Conservation (phyloP, 35 echinoderm and acorn worm species). For the Lytechinus variegatus region DNA sequence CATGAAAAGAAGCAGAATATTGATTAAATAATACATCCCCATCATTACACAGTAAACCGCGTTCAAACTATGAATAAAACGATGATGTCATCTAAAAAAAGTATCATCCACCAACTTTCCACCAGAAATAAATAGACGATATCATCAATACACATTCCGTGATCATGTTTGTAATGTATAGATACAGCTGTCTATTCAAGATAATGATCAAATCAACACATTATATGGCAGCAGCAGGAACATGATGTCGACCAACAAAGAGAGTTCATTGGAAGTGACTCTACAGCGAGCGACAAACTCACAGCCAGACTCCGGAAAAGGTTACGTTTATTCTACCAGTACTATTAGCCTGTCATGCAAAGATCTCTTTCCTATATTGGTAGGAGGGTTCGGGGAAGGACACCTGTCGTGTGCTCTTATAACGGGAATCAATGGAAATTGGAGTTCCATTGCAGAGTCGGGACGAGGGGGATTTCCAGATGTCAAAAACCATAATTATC, state of each 20-base stretch:
- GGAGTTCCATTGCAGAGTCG: too few relatives aligned
- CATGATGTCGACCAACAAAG: not conserved
- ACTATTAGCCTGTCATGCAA: not conserved
- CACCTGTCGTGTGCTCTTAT: not conserved
- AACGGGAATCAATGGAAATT: not conserved
- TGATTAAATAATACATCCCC: not conserved
- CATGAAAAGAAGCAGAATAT: not conserved
- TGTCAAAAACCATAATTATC: not conserved
- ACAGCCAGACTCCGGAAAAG: constrained; percentile 15
- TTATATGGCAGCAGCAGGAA: not conserved
- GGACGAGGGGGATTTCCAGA: not conserved
- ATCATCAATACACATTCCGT: not conserved
- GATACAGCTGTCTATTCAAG: not conserved
- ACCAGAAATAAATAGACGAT: not conserved
- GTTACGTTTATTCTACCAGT: constrained; percentile 2
- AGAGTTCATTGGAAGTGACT: not conserved
- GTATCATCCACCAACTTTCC: not conserved
- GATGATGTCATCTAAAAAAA: not conserved
- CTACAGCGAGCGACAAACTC: not conserved
- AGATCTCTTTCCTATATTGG: not conserved
- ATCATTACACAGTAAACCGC: not conserved
- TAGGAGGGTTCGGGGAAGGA: not conserved
- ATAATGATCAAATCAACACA: not conserved
- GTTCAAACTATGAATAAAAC: not conserved
- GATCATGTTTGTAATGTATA: not conserved